Evolutionary conservation across 2,113 vertebrate genomes (phyloP).

Genomic region (Amblyornis subalaris): DNA sequence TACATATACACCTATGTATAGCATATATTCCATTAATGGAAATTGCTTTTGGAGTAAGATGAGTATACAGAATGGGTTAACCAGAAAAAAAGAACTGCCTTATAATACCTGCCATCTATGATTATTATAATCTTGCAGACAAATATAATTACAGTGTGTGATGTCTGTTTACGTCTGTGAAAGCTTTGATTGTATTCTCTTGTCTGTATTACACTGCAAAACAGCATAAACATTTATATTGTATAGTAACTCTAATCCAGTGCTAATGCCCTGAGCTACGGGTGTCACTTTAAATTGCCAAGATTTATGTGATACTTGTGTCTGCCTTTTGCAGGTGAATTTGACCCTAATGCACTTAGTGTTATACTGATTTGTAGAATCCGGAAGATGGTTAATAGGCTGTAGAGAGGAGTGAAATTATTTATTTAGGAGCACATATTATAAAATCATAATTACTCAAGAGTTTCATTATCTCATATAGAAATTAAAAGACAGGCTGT

Average conservation of each 20-base stretch:
- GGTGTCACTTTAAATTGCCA: constrained; percentile 61
- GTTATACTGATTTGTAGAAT: constrained; percentile 8
- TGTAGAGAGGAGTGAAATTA: constrained; percentile 25
- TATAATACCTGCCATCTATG: constrained; percentile 71
- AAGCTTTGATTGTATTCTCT: constrained; percentile 75
- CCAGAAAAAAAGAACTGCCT: constrained; percentile 52
- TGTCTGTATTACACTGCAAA: constrained; percentile 69
- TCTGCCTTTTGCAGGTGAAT: constrained; percentile 63
- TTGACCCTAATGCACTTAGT: constrained; percentile 50
- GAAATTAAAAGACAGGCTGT: background rate
- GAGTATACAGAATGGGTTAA: constrained; percentile 62
- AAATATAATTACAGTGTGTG: constrained; percentile 79
- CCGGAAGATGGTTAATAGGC: constrained; percentile 40
- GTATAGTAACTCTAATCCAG: constrained; percentile 61
- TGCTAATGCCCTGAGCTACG: constrained; percentile 63
- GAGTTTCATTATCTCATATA: constrained; percentile 6
- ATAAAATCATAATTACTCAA: constrained; percentile 13
- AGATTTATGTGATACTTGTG: constrained; percentile 20
- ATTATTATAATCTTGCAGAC: constrained; percentile 77
- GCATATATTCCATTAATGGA: background rate
- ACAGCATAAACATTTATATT: constrained; percentile 75
- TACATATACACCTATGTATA: background rate
- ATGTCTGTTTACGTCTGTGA: constrained; percentile 75
- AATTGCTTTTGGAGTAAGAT: constrained; percentile 44
- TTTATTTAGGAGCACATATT: background rate